phyloP scores from a whole-genome alignment of 2,888 invertebrate species.

The Sinopyrophorus schimmeli region DNA sequence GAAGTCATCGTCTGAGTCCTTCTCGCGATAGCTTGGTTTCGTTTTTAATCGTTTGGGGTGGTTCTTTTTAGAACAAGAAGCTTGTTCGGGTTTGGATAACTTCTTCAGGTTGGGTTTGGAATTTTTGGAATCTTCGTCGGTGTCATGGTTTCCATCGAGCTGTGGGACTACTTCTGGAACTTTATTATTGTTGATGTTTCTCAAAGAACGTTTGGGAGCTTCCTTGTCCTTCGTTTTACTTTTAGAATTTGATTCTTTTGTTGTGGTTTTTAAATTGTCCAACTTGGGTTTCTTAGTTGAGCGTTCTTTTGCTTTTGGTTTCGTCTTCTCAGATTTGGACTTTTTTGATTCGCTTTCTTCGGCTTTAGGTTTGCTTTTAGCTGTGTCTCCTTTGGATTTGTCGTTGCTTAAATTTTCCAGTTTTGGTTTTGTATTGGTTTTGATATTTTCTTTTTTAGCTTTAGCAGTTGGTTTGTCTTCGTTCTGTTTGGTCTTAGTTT shows the following conservation, averaged over 20 bases:
- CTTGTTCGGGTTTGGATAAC: slow-evolving; percentile 33
- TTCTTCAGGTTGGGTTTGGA: slow-evolving; percentile 45
- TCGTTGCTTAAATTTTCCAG: too few species aligned
- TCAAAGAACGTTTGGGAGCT: neutral
- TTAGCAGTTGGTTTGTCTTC: too few species aligned
- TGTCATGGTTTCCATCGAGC: slow-evolving; percentile 40
- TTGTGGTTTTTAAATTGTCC: too few species aligned
- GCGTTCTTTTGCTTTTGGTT: too few species aligned
- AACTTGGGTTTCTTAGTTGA: neutral
- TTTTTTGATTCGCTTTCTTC: too few species aligned
- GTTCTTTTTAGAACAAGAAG: slow-evolving; percentile 32
- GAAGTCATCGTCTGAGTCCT: slow-evolving; percentile 46
- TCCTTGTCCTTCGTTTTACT: neutral
- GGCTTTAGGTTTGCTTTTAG: too few species aligned
- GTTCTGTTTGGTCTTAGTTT: too few species aligned
- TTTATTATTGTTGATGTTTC: neutral
- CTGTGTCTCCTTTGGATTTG: too few species aligned
- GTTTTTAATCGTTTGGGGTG: slow-evolving; percentile 37
- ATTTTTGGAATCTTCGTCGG: slow-evolving; percentile 32
- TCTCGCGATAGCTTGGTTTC: slow-evolving; percentile 30
- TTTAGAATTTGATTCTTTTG: neutral
- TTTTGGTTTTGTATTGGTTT: too few species aligned
- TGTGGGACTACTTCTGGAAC: slow-evolving; percentile 32
- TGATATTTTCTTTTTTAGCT: too few species aligned
- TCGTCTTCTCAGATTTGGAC: too few species aligned